Base-by-base conservation (phyloP, 2,797 vertebrate species). In the Betta splendens region DNA sequence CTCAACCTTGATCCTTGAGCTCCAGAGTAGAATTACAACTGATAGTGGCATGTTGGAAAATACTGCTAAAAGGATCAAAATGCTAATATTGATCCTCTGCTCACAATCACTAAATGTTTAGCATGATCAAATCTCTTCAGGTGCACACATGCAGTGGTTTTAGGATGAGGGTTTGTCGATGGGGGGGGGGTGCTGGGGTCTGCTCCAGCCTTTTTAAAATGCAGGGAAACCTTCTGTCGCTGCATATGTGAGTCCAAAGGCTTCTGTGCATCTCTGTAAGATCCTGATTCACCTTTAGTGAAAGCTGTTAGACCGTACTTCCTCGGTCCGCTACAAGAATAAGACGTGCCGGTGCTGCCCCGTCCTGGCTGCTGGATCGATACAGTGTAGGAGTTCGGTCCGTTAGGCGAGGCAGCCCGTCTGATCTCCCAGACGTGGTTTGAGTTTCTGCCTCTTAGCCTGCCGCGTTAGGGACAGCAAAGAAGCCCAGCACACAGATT, bases 1-100 rank as follows among this genome's bases (percentile, higher is more conserved):
- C 58, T 71, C 68, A 69, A 63, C 73, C 68, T 55, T 61, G 69
- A 78, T 81, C 81, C 52, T 58, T 63, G 64, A 67, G 72, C 75
- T 51, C 48, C 17, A 50, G 54, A 61, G 52, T 71, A 50, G 80
- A 81, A 80, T 86, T 81, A 80, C 59, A 56, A 44, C 12, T 12
- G n/a, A 38, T 66, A 52, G 64, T 23, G 48, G 9, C 43, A 28
- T 66, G 44, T 67, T 73, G 65, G 50, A 61, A 69, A 74, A 74
- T 54, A 32, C 58, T 61, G 40, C 52, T 46, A 48, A 75, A 66
- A 45, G 58, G 64, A 65, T 79, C 52, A 29, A 54, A 69, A 70
- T 77, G 65, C 78, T 69, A 63, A 74, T 54, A 42, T 45, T 12
- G 31, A 37, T 55, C 21, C 48, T 2, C 13, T 36, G 7, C 44